These are phyloP conservation scores for Heliconius congener DNA, from an alignment of 1,140 invertebrate genomes.

Conservation along the genomic window DNA sequence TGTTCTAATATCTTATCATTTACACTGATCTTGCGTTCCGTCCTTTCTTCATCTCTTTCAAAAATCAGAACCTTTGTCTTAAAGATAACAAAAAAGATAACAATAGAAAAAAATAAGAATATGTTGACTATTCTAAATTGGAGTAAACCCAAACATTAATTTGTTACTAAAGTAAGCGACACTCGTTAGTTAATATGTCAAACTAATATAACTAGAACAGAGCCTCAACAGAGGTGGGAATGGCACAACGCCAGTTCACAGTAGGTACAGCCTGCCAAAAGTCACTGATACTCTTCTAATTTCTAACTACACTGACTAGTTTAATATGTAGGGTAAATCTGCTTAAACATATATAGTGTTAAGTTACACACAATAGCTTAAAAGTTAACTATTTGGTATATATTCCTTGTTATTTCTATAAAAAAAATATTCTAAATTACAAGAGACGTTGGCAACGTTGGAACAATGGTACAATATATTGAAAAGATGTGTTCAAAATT, in stretches of 20 bases:
- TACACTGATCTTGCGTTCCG: too few relatives aligned
- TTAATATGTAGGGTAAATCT: constrained; percentile 12
- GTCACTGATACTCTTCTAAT: constrained; percentile 65
- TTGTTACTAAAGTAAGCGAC: not conserved
- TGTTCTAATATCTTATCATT: too few relatives aligned
- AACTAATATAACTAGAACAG: constrained; percentile 59
- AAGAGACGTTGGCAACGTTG: too few relatives aligned
- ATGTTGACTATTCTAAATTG: not conserved
- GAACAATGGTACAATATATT: too few relatives aligned
- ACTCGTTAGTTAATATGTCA: constrained; percentile 43
- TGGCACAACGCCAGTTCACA: constrained; percentile 62
- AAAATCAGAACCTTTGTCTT: too few relatives aligned
- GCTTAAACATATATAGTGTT: not conserved
- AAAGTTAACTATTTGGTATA: too few relatives aligned
- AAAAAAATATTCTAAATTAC: too few relatives aligned
- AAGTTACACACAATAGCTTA: too few relatives aligned
- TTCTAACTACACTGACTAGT: constrained; percentile 51
- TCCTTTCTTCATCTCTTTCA: too few relatives aligned
- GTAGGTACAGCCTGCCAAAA: constrained; percentile 57
- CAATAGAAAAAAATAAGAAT: not conserved
- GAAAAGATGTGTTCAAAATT: too few relatives aligned
- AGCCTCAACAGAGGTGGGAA: constrained; percentile 60
- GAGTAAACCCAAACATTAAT: not conserved
- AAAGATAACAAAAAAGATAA: too few relatives aligned
- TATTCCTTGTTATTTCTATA: too few relatives aligned